A percentile compares a stretch with the other conserved stretches of the same genome.
Conservation (phyloP, 1,140 invertebrate species). For the Leucophenga varia region DNA sequence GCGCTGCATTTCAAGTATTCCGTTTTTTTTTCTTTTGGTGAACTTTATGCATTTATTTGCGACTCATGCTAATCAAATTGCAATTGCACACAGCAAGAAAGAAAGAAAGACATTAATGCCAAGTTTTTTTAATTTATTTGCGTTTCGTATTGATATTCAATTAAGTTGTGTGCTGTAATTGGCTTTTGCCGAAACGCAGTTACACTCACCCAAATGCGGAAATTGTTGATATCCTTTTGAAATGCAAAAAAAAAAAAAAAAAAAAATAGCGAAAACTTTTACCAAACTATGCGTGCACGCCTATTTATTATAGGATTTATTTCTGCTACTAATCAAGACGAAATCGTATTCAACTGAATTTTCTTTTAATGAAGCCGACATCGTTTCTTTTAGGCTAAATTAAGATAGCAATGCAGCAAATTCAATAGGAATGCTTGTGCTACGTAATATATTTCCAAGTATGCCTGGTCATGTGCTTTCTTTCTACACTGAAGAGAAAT, state of each 20-base stretch:
- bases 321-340: too few relatives aligned
- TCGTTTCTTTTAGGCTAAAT: slow-evolving; percentile 10
- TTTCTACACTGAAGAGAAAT: slow-evolving; percentile 50
- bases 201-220: slow-evolving; percentile 16
- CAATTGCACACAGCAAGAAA: slow-evolving; percentile 16
- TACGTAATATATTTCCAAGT: slow-evolving; percentile 22
- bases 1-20: too few relatives aligned
- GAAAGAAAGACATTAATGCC: too few relatives aligned
- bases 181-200: slow-evolving; percentile 13
- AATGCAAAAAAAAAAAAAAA: slow-evolving; percentile 6
- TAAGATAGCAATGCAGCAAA: not conserved
- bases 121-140: slow-evolving; percentile 17
- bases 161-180: slow-evolving; percentile 50
- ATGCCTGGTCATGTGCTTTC: slow-evolving; percentile 48
- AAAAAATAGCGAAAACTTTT: slow-evolving; percentile 1
- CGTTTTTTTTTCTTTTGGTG: too few relatives aligned
- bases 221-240: too few relatives aligned
- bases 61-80: slow-evolving; percentile 32
- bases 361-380: slow-evolving; percentile 46
- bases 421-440: too few relatives aligned
- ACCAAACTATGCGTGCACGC: slow-evolving; percentile 23
- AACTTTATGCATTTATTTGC: slow-evolving; percentile 10
- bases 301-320: slow-evolving; percentile 37
- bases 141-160: slow-evolving; percentile 33
- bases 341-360: too few relatives aligned